phyloP scores from a whole-genome alignment of 2,888 invertebrate species.

The Caenorhabditis imperialis region DNA sequence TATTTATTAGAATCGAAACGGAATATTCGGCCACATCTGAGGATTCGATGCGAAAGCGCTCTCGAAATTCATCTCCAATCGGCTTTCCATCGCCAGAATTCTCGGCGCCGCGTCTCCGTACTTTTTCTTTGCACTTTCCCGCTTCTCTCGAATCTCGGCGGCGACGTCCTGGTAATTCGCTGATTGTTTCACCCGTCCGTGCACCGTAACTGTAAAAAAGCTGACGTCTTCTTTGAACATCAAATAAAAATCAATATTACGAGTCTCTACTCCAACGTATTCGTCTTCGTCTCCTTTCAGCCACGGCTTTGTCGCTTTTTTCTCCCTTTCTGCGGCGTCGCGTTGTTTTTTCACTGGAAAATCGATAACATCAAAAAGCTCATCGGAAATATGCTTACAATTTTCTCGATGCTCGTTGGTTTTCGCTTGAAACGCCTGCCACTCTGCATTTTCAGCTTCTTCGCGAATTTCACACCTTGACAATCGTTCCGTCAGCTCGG shows the following conservation, averaged over 20 bases:
- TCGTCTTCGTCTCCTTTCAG: neutral
- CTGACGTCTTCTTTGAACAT: no score
- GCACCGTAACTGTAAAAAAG: conserved; percentile 39
- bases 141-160: conserved; percentile 15
- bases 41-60: conserved; percentile 20
- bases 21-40: conserved; percentile 51
- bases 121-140: conserved; percentile 23
- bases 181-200: conserved; percentile 16
- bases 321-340: neutral
- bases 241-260: no score
- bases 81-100: conserved; percentile 43
- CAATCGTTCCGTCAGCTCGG: conserved; percentile 22
- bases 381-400: conserved; percentile 22
- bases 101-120: conserved; percentile 30
- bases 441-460: conserved; percentile 10
- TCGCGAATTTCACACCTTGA: conserved; percentile 29
- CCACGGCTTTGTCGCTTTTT: conserved; percentile 5
- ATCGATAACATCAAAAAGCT: neutral
- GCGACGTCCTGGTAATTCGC: conserved; percentile 21
- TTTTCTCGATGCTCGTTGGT: conserved; percentile 34
- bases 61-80: conserved; percentile 39
- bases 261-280: conserved; percentile 26
- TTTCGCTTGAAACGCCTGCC: conserved; percentile 37
- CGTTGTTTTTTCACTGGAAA: conserved; percentile 28
- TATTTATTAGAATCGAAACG: conserved; percentile 35